A percentile compares a stretch with the other conserved stretches of the same genome.
phyloP scores from a whole-genome alignment of 2,797 vertebrate genomes.

The Buceros bicornis region DNA sequence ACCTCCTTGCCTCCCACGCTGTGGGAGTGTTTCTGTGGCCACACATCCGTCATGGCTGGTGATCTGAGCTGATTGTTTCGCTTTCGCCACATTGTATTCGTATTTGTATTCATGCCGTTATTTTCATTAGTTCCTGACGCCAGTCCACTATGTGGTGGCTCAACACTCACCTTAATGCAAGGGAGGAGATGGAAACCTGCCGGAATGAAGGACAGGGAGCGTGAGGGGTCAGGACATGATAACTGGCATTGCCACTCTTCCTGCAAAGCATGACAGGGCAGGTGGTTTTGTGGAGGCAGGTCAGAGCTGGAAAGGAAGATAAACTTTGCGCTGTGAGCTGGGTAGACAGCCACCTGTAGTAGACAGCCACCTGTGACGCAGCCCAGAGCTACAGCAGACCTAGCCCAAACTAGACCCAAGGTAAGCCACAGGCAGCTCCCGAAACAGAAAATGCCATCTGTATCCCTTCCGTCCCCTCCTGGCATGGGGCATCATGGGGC shows the following conservation, averaged over 20 bases:
- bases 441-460: not conserved
- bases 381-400: not conserved
- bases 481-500: not conserved
- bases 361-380: not conserved
- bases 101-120: not conserved
- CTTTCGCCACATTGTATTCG: not conserved
- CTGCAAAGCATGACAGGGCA: not conserved
- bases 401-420: not conserved
- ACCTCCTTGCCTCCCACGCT: not conserved
- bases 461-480: not conserved
- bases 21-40: not conserved
- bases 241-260: not conserved
- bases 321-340: not conserved
- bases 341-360: not conserved
- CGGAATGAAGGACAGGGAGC: not conserved
- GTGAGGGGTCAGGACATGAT: fast-evolving
- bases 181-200: not conserved
- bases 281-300: not conserved
- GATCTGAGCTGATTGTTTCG: not conserved
- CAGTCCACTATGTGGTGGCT: not conserved
- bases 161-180: not conserved
- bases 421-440: not conserved
- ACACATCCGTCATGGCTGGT: not conserved
- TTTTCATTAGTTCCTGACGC: not conserved
- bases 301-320: not conserved